Evolutionary conservation across 2,113 vertebrate species (phyloP).

Genomic region (Amphiprion percula): DNA sequence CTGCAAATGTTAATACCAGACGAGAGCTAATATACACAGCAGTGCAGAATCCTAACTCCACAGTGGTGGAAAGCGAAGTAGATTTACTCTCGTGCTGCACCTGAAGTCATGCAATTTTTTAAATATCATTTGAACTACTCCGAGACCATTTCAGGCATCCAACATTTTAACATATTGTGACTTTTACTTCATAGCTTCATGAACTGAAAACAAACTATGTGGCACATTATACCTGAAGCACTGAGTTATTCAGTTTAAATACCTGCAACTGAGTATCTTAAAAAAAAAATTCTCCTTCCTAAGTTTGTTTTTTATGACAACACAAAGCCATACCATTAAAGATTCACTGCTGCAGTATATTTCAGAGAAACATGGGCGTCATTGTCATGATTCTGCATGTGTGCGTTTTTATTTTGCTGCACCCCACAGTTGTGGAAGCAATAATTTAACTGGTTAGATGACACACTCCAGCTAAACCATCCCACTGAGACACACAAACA

Average conservation of each 20-base stretch:
- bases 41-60: neutral
- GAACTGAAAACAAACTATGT: no score
- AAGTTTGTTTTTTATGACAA: slow-evolving; percentile 22
- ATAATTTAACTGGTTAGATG: slow-evolving; percentile 35
- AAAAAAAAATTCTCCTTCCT: slow-evolving; percentile 1
- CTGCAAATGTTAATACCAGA: neutral
- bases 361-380: slow-evolving; percentile 24
- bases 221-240: neutral
- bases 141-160: no score
- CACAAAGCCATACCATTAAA: slow-evolving; percentile 21
- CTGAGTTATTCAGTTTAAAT: neutral
- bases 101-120: no score
- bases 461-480: slow-evolving; percentile 8
- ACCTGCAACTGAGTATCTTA: neutral
- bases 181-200: no score
- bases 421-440: slow-evolving; percentile 17
- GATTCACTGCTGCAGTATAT: slow-evolving; percentile 20
- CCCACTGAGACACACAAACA: slow-evolving; percentile 1
- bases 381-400: slow-evolving; percentile 11
- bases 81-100: neutral
- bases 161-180: no score
- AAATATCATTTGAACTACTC: no score
- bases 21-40: neutral
- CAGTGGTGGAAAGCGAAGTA: neutral
- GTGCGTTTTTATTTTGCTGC: slow-evolving; percentile 19